Evolutionary conservation across 1,140 invertebrate genomes (phyloP).

Genomic region (Pseudoatta argentina): DNA sequence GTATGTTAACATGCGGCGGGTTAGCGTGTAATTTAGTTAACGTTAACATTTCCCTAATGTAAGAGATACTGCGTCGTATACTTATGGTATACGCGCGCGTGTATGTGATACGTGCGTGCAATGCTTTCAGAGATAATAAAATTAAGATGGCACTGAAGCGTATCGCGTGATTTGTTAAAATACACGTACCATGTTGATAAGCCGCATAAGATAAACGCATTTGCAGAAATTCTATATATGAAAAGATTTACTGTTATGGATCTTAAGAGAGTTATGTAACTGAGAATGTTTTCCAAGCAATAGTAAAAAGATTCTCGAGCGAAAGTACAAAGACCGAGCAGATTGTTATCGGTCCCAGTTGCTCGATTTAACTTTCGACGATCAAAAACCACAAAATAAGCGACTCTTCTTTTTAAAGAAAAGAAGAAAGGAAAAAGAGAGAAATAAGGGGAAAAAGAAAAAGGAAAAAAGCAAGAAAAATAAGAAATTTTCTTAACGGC

Average conservation of each 20-base stretch:
- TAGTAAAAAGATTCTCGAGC: neutral
- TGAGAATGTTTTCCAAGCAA: neutral
- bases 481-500: constrained; percentile 38
- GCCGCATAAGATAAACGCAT: neutral
- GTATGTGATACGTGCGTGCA: neutral
- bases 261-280: neutral
- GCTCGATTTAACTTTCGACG: constrained; percentile 25
- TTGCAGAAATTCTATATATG: constrained; percentile 20
- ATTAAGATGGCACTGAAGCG: constrained; percentile 30
- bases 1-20: neutral
- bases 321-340: neutral
- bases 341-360: neutral
- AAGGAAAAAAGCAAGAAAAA: neutral
- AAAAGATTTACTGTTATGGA: constrained; percentile 12
- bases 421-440: neutral
- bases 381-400: neutral
- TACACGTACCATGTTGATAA: neutral
- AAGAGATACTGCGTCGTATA: constrained; percentile 61
- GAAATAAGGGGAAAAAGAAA: neutral
- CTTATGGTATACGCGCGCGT: neutral
- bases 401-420: neutral
- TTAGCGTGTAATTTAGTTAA: constrained; percentile 66
- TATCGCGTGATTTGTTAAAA: constrained; percentile 40
- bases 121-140: constrained; percentile 69
- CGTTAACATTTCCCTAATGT: constrained; percentile 62